Base-by-base conservation (phyloP, 2,113 vertebrate genomes). In the Hyperoodon ampullatus region DNA sequence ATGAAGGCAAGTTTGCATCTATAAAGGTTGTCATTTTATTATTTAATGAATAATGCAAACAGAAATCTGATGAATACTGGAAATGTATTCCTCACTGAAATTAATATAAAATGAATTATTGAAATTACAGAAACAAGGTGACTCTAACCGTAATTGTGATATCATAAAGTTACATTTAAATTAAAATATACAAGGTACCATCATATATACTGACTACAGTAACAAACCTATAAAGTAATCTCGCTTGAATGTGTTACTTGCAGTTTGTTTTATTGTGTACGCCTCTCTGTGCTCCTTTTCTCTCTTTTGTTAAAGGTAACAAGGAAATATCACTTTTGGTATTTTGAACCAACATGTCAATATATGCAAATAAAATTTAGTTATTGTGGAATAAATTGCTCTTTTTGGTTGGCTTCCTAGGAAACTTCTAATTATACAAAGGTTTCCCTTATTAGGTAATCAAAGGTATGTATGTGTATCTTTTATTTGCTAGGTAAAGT, bases 1-100 rank as follows among this genome's bases (percentile, higher is more conserved):
- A 44, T 58, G 8, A 90, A 83, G 28, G 66, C 1, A 0, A 19
- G 28, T 13, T 82, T 44, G 4, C 19, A 42, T 88, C 26, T 30
- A 8, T 53, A 70, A 83, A 68, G 23, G 6, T 23, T 74, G 2
- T 70, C 24, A 63, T 81, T 94, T 90, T 65, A 74, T 85, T 85
- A 61, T 24, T 68, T 86, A 75, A 92, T 58, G 10, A 85, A 61
- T 74, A 93, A 68, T 60, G 18, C 83, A 80, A 78, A 77, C 13
- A 71, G 44, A 93, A 93, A 91, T 50, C 8, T 47, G 44, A 50
- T 44, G 33, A 77, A 24, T 81, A 33, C 10, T 14, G 11, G 66
- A 66, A 77, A 87, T 47, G 1, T 30, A 26, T 84, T 44, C 26
- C 18, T 93, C 19, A 19, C 35, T 58, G 26, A 94, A 95, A 74